These are phyloP conservation scores for Anniella stebbinsi DNA, from an alignment of 2,797 vertebrate genomes.

Conservation along the genomic window DNA sequence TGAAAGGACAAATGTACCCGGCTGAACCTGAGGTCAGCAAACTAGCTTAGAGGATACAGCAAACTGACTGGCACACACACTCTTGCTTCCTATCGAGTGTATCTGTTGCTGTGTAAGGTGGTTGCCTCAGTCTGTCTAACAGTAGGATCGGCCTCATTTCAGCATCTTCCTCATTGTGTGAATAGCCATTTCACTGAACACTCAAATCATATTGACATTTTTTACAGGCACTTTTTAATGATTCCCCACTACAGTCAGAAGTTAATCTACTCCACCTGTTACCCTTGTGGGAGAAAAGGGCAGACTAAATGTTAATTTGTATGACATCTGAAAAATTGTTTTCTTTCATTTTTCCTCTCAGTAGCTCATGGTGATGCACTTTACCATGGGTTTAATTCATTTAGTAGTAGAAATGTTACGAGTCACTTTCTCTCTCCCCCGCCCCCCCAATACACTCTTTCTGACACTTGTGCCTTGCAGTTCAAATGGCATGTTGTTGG, in stretches of 20 bases:
- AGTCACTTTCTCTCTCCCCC: background rate
- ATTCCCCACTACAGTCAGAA: background rate
- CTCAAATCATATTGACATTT: background rate
- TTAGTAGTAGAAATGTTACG: background rate
- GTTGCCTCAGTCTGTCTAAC: no score
- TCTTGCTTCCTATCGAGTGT: no score
- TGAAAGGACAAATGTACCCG: no score
- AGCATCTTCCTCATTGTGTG: background rate
- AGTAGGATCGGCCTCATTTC: no score
- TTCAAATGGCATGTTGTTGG: background rate
- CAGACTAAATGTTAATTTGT: rapidly evolving
- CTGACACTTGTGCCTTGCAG: conserved; percentile 8
- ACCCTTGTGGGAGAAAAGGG: background rate
- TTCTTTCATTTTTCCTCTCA: rapidly evolving
- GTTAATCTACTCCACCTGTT: background rate
- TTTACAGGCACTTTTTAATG: no score
- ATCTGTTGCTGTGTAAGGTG: no score
- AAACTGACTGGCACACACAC: no score
- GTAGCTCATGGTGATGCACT: rapidly evolving
- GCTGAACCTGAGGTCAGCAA: no score
- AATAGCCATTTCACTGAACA: background rate
- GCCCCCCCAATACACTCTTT: rapidly evolving
- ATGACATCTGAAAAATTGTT: rapidly evolving
- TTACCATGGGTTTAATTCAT: background rate
- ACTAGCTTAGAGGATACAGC: no score